Conservation (phyloP, 92 coral and sea anemone species). For the Siderastrea radians region DNA sequence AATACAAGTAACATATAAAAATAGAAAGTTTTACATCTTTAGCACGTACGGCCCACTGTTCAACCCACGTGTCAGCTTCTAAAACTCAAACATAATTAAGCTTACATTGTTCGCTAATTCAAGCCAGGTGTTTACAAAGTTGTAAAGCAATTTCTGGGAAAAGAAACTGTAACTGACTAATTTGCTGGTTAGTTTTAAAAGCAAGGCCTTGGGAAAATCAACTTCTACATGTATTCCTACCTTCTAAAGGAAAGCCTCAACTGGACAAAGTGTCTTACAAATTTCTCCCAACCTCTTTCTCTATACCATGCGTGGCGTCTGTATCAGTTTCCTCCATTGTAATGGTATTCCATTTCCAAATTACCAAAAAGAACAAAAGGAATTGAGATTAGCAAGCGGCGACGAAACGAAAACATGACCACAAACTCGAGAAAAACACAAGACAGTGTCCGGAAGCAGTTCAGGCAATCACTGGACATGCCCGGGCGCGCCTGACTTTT, state of each 20-base stretch:
- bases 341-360: conserved; percentile 9
- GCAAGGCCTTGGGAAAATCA: neutral
- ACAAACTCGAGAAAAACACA: neutral
- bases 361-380: neutral
- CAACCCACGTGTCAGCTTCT: no score
- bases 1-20: neutral
- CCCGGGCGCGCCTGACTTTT: conserved; percentile 24
- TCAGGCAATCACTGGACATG: conserved; percentile 5
- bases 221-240: neutral
- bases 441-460: conserved; percentile 5
- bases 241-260: neutral
- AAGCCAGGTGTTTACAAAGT: no score
- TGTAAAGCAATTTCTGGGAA: neutral
- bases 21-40: no score
- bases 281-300: neutral
- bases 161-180: neutral
- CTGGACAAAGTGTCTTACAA: neutral
- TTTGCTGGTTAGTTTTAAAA: neutral
- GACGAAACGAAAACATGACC: neutral
- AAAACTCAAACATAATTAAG: no score
- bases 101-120: no score
- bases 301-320: neutral
- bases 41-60: no score
- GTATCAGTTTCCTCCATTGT: neutral
- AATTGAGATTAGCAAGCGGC: neutral